Percentiles rank a stretch among this genome's conserved stretches.
Conservation (phyloP, 2,888 invertebrate genomes). For the Vanessa cardui region DNA sequence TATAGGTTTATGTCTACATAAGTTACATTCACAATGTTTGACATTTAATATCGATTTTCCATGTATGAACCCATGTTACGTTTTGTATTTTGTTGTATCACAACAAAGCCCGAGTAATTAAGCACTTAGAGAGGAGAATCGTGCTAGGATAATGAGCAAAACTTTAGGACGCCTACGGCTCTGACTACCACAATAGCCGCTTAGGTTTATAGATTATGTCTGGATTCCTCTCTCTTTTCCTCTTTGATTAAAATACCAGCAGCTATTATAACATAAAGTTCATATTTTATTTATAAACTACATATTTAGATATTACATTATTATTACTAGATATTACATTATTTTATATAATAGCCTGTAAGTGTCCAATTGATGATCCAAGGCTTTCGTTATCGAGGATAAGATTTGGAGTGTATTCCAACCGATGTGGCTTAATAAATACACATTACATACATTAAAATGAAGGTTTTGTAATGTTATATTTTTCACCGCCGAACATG, state of each 20-base stretch:
- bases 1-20: too few species aligned
- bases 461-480: too few species aligned
- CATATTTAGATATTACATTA: too few species aligned
- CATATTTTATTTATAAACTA: neutral
- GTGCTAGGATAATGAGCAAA: conserved; percentile 33
- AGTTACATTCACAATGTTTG: too few species aligned
- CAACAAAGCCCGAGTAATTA: conserved; percentile 73
- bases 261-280: neutral
- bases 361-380: too few species aligned
- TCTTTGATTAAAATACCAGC: neutral
- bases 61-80: neutral
- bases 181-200: conserved; percentile 18
- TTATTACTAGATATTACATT: too few species aligned
- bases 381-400: too few species aligned
- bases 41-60: conserved; percentile 4
- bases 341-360: too few species aligned
- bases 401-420: too few species aligned
- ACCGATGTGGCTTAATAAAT: too few species aligned
- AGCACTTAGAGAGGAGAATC: conserved; percentile 63
- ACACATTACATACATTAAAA: too few species aligned
- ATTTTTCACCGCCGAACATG: too few species aligned
- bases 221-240: neutral
- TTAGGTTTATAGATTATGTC: conserved; percentile 11
- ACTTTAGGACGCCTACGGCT: conserved; percentile 18
- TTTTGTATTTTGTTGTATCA: conserved; percentile 49